Evolutionary conservation across 1,140 invertebrate genomes (phyloP), one percentile per base, ranked within the genome.

Genomic region (Cydia splendana): DNA sequence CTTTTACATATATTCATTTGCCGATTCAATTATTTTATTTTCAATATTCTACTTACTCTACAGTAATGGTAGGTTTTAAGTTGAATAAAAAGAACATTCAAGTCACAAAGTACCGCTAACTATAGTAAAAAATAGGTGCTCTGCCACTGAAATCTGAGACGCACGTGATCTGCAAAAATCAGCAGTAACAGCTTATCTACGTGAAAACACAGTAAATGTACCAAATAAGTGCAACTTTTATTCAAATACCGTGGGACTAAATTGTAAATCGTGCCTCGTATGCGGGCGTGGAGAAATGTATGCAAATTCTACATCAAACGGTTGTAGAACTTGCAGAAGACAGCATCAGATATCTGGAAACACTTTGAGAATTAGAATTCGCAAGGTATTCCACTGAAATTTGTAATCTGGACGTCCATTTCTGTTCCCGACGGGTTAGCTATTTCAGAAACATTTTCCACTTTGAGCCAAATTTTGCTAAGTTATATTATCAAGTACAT

Each of bases 241-340:
- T 71, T 38, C 67, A 42, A 38, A 71, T 71, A 38, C 34, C 67
- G 67, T 62, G 57, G 57, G 57, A 62, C 67, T 42, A 71, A 71
- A 71, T 71, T 69, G 28, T 30, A 69, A 69, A 34, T 69, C 34
- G 67, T 71, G 30, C 15, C 65, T 34, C 24, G 28, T 69, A 34
- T 34, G 65, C 34, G 34, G n/a, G 67, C 15, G 67, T 9, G 38
- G 67, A 69, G 24, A 69, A 71, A 71, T 71, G n/a, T 71, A 71
- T 71, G 67, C 67, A 45, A 71, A 71, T 71, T 18, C 0, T n/a
- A 38, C 67, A 38, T 71, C 67, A 71, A 71, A 71, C 30, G 34
- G 67, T 38, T 45, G 67, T 71, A 38, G 67, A 71, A 71, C 38
- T 38, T 45, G 67, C 45, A 38, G 67, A 71, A 71, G 34, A 18